Base-by-base conservation (phyloP, 2,888 invertebrate genomes). In the Nomada goodeniana region DNA sequence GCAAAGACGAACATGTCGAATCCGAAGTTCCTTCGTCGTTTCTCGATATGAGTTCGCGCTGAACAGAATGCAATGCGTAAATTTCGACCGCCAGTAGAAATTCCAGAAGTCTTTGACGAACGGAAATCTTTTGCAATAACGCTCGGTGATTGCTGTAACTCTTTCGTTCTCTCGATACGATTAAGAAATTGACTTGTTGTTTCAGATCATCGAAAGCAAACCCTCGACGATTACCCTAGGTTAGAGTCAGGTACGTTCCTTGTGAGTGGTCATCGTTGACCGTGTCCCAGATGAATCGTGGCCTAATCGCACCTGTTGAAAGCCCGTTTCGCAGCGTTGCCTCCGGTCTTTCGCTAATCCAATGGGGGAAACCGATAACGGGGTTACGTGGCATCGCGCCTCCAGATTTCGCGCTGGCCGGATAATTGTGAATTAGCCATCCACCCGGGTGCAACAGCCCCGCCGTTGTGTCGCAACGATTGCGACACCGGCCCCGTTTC, bases 191-290 rank as follows among this genome's bases (percentile, higher is more conserved):
- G 1, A 61, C 42, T 85, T 63, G 61, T 74, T 73, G 65, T 88
- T 88, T 80, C 92, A 93, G 93, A 93, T 90, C 93, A 93, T 79
- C 89, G 93, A 79, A 93, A 93, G 83, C 93, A 93, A 87, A 88
- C 91, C 47, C 89, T 89, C 87, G 92, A 91, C 82, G 93, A 93
- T 79, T 93, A 91, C 83, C 93, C 93, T 13, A 91, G 93, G 80
- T 77, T 93, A 74, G 93, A 93, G 86, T 91, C 93, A 90, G 93
- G 93, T 93, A 93, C 76, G 92, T 90, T 67, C 47, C 23, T 42
- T 26, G 13, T 4, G 26, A 42, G 29, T 60, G 72, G 47, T 20
- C 47, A 36, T 26, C 29, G 55, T 44, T 9, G 44, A 26, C 50
- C 29, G n/a, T 26, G 29, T 53, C n/a, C 47, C 64, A 11, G 68